Conservation (phyloP, 2,113 vertebrate species). For the Cairina moschata region DNA sequence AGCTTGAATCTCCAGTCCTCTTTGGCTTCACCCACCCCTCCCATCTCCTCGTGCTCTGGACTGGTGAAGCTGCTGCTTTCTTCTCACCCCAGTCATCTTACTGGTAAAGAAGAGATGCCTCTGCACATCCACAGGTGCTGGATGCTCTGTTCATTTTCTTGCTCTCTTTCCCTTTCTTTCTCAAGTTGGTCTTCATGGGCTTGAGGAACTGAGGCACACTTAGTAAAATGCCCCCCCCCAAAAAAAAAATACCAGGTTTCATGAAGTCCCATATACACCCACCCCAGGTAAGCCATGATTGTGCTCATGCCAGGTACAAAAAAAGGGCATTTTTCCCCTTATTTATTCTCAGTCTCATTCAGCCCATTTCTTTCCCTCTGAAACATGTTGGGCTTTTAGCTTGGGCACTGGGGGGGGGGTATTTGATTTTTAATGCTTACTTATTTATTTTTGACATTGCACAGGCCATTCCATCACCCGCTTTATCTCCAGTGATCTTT, state of each 20-base stretch:
- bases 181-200: neutral
- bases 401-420: neutral
- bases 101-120: neutral
- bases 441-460: slow-evolving; percentile 53
- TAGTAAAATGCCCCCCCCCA: neutral
- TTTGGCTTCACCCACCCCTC: neutral
- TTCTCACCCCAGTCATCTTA: neutral
- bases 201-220: neutral
- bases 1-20: neutral
- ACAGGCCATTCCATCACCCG: neutral
- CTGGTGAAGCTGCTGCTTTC: neutral
- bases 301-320: neutral
- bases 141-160: neutral
- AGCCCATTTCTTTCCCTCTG: neutral
- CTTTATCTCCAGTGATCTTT: slow-evolving; percentile 47
- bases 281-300: neutral
- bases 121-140: neutral
- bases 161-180: neutral
- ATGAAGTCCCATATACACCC: rapidly evolving
- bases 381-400: neutral
- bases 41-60: neutral
- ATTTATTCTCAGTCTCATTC: neutral
- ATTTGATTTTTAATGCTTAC: slow-evolving; percentile 25
- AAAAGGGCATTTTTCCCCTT: neutral
- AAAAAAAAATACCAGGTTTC: neutral